Conservation (phyloP, 2,888 invertebrate genomes). For the Agriopis aurantiaria region DNA sequence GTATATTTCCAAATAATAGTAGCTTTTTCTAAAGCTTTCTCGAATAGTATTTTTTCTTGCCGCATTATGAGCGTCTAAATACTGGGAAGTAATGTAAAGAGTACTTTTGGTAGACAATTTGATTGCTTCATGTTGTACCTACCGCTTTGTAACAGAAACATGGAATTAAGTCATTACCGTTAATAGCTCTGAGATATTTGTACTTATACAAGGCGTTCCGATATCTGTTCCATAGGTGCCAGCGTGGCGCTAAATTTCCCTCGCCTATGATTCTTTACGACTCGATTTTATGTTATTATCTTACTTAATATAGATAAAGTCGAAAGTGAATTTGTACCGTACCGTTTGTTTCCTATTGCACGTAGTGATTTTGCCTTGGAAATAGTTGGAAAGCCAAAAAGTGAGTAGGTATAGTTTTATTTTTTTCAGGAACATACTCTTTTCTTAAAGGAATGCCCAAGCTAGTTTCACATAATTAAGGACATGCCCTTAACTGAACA, state of each 20-base stretch:
- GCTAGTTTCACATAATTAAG: too few species aligned
- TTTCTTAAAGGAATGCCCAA: background rate
- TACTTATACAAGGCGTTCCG: conserved; percentile 10
- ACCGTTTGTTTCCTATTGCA: too few species aligned
- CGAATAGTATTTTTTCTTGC: conserved; percentile 47
- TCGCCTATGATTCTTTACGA: too few species aligned
- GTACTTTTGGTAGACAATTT: background rate
- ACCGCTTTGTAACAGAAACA: background rate
- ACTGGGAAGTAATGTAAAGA: background rate
- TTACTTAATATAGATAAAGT: too few species aligned
- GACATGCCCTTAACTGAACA: too few species aligned
- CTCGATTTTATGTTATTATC: too few species aligned
- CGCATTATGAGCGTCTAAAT: conserved; percentile 35
- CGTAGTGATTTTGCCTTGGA: too few species aligned
- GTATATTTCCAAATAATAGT: conserved; percentile 44
- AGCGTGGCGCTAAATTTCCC: too few species aligned
- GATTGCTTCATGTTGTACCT: background rate
- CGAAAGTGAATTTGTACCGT: too few species aligned
- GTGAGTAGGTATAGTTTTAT: too few species aligned
- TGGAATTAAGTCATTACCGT: conserved; percentile 26
- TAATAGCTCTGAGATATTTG: background rate
- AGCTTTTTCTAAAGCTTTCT: conserved; percentile 49
- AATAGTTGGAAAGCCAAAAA: too few species aligned
- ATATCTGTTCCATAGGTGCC: background rate
- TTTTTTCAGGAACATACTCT: too few species aligned